phyloP scores from a whole-genome alignment of 1,140 invertebrate genomes.

The Lordiphosa clarofinis region DNA sequence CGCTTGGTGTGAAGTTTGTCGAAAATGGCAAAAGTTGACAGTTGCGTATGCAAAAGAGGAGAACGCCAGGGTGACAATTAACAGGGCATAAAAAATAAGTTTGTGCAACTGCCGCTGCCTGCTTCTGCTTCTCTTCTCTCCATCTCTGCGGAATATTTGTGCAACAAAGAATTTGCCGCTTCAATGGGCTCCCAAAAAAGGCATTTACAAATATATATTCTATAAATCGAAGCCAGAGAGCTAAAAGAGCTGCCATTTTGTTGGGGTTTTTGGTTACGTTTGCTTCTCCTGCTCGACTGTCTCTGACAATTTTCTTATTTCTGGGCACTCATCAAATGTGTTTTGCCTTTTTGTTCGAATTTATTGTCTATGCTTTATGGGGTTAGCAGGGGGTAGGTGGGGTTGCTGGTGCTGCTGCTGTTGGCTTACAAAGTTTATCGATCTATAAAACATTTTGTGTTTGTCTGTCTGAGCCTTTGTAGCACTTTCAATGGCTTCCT shows the following conservation, averaged over 20 bases:
- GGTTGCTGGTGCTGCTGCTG: conserved; percentile 37
- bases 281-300: conserved; percentile 2
- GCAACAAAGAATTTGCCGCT: conserved; percentile 66
- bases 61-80: conserved; percentile 33
- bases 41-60: conserved; percentile 58
- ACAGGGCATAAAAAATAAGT: conserved; percentile 47
- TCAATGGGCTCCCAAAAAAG: conserved; percentile 48
- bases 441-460: conserved; percentile 42
- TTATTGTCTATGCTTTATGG: conserved; percentile 58
- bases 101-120: conserved; percentile 14
- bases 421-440: conserved; percentile 53
- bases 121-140: neutral
- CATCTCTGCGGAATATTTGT: conserved; percentile 24
- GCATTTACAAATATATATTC: conserved; percentile 44
- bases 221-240: conserved; percentile 60
- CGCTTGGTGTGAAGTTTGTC: conserved; percentile 65
- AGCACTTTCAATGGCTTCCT: conserved; percentile 20
- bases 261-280: conserved; percentile 23
- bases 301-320: conserved; percentile 36
- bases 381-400: neutral
- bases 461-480: conserved; percentile 34
- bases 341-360: conserved; percentile 64
- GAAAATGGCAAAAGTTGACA: conserved; percentile 74
- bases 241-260: conserved; percentile 53
- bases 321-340: conserved; percentile 62